Evolutionary conservation across 2,888 invertebrate genomes (phyloP).

Genomic region (Rotaria magnacalcarata): DNA sequence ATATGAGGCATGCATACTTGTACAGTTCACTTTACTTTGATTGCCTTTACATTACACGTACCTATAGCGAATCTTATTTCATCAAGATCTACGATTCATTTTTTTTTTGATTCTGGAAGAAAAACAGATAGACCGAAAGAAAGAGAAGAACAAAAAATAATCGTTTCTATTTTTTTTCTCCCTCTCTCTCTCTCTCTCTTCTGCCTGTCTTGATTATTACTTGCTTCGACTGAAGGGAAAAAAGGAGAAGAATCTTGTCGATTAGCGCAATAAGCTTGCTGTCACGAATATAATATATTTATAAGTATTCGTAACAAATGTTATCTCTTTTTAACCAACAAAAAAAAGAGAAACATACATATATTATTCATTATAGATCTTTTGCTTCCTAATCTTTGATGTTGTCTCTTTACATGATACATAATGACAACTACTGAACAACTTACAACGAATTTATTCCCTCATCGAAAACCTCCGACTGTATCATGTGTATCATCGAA

Average conservation of each 20-base stretch:
- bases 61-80: background rate
- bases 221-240: background rate
- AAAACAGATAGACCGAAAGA: background rate
- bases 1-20: background rate
- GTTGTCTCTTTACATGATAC: background rate
- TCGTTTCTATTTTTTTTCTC: background rate
- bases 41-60: background rate
- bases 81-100: background rate
- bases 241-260: background rate
- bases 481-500: background rate
- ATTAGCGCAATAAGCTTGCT: constrained; percentile 7
- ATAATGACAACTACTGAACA: background rate
- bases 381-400: background rate
- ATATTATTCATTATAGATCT: background rate
- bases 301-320: background rate
- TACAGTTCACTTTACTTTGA: background rate
- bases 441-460: background rate
- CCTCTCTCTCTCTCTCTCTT: too few species aligned
- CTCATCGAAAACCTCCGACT: background rate
- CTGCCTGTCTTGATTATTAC: background rate
- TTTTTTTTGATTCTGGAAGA: background rate
- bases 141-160: background rate
- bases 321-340: background rate
- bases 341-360: background rate
- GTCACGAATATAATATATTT: background rate